Evolutionary conservation across 1,140 invertebrate genomes (phyloP).

Genomic region (Thrips palmi): DNA sequence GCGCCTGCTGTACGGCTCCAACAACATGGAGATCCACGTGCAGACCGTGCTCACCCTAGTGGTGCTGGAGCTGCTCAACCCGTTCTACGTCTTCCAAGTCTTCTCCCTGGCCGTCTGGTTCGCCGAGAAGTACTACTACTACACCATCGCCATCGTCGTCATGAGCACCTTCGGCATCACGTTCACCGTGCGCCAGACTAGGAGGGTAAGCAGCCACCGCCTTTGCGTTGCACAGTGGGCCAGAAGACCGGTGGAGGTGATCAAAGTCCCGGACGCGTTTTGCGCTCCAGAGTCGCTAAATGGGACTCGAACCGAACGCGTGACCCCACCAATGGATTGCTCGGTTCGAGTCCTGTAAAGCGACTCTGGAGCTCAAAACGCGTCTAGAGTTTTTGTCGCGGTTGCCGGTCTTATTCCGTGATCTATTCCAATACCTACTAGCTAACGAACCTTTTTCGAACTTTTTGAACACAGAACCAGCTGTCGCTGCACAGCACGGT

Average conservation of each 20-base stretch:
- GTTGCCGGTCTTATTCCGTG: background rate
- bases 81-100: conserved; percentile 91
- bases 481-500: conserved; percentile 47
- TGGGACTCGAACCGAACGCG: too few species aligned
- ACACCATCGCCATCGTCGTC: conserved; percentile 64
- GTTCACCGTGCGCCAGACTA: conserved; percentile 65
- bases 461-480: conserved; percentile 40
- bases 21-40: conserved; percentile 62
- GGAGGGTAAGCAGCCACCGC: conserved; percentile 35
- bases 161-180: conserved; percentile 75
- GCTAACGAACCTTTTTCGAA: too few species aligned
- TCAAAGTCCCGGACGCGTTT: too few species aligned
- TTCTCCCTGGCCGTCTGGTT: conserved; percentile 70
- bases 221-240: background rate
- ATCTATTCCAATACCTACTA: background rate
- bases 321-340: too few species aligned
- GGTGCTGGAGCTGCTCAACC: conserved; percentile 70
- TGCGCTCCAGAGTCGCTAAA: too few species aligned
- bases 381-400: too few species aligned
- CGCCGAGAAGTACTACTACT: conserved; percentile 65
- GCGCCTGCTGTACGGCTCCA: conserved; percentile 55
- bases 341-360: too few species aligned
- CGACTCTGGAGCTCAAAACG: too few species aligned
- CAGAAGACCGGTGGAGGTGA: too few species aligned
- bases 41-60: conserved; percentile 49